phyloP scores from a whole-genome alignment of 2,113 vertebrate genomes.

The Micromys minutus region DNA sequence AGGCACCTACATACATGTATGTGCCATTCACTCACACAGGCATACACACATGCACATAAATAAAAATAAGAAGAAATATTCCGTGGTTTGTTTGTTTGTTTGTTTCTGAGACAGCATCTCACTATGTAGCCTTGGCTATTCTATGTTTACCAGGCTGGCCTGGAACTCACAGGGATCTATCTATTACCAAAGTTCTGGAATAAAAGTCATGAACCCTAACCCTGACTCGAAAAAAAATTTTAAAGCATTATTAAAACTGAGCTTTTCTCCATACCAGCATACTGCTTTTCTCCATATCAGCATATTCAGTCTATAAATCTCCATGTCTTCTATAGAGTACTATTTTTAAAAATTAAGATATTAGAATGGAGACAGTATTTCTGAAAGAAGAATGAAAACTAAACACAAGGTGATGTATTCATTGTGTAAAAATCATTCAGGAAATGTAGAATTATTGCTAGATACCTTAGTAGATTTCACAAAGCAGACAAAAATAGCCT shows the following conservation, averaged over 20 bases:
- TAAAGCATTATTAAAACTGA: too few relatives aligned
- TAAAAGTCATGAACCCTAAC: too few relatives aligned
- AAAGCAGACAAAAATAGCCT: constrained; percentile 42
- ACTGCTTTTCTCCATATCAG: background rate
- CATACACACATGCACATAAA: background rate
- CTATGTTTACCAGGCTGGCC: background rate
- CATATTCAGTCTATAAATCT: background rate
- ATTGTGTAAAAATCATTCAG: constrained; percentile 25
- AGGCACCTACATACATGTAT: background rate
- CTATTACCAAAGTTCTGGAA: too few relatives aligned
- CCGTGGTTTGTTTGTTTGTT: background rate
- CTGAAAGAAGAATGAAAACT: background rate
- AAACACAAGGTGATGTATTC: constrained; percentile 11
- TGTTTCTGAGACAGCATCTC: background rate
- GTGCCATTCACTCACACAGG: background rate
- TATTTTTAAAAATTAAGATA: background rate
- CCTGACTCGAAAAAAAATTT: too few relatives aligned
- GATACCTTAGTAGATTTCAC: constrained; percentile 31
- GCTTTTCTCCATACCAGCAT: too few relatives aligned
- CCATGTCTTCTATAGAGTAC: background rate
- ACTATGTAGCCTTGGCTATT: background rate
- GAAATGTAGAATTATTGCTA: constrained; percentile 32
- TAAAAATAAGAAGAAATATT: background rate
- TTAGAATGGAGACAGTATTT: background rate
- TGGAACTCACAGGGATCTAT: background rate